phyloP scores from a whole-genome alignment of 2,113 vertebrate genomes.

The Cyprinodon tularosa region DNA sequence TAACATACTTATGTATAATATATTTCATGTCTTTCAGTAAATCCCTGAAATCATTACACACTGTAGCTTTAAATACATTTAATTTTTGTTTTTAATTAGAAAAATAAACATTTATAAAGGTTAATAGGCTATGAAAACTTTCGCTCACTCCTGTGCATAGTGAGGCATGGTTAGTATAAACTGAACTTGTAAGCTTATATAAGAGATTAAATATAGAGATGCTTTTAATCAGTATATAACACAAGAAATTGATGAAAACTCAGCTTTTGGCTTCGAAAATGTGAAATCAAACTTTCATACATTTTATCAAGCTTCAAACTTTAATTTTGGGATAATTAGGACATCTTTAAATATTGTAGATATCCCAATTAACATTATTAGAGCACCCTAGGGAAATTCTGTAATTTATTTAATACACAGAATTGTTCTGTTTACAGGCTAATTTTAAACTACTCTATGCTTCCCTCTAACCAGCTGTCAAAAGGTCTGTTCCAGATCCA shows the following conservation, averaged over 20 bases:
- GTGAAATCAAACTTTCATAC: not conserved
- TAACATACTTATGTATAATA: too few species aligned
- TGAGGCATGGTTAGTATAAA: not conserved
- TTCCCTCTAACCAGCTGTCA: not conserved
- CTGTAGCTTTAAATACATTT: too few species aligned
- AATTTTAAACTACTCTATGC: not conserved
- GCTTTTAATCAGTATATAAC: not conserved
- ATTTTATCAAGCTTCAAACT: not conserved
- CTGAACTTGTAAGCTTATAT: not conserved
- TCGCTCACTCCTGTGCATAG: too few species aligned
- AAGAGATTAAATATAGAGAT: not conserved
- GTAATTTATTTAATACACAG: not conserved
- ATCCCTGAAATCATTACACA: too few species aligned
- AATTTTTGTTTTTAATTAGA: not conserved
- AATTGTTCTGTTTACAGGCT: not conserved
- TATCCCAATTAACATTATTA: not conserved
- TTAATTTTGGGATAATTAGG: not conserved
- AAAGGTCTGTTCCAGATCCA: not conserved
- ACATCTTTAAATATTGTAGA: not conserved
- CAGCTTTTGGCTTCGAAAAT: not conserved
- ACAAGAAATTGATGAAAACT: too few species aligned
- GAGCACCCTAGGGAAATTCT: slow-evolving; percentile 12
- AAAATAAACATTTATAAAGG: not conserved
- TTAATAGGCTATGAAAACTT: not conserved
- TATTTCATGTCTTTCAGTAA: too few species aligned